Evolutionary conservation across 2,888 invertebrate species (phyloP).

Genomic region (Philaethria dido): DNA sequence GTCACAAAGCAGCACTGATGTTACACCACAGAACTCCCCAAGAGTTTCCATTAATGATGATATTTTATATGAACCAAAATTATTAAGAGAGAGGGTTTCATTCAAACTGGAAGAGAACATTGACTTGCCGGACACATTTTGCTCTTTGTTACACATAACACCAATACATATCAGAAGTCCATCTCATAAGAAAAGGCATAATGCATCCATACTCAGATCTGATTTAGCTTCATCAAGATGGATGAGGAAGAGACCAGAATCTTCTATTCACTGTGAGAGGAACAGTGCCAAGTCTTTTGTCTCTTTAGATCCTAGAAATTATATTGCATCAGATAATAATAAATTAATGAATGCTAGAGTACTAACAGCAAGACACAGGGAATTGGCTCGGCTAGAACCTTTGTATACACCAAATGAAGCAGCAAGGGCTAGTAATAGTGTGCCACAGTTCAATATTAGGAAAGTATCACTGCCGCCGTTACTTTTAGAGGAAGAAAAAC

Average conservation of each 20-base stretch:
- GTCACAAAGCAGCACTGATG: constrained; percentile 74
- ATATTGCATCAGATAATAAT: constrained; percentile 62
- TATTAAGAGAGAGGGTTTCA: constrained; percentile 50
- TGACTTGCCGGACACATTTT: constrained; percentile 67
- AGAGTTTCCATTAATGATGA: constrained; percentile 60
- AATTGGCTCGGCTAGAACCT: constrained; percentile 66
- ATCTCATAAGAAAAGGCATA: constrained; percentile 63
- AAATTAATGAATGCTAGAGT: constrained; percentile 62
- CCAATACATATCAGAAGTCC: constrained; percentile 74
- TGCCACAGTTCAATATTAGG: constrained; percentile 61
- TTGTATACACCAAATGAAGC: constrained; percentile 64
- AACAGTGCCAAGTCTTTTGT: constrained; percentile 79
- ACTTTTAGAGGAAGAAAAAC: constrained; percentile 72
- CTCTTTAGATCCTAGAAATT: constrained; percentile 71
- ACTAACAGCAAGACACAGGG: constrained; percentile 70
- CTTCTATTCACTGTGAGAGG: constrained; percentile 71
- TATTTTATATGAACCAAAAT: constrained; percentile 54
- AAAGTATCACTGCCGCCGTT: constrained; percentile 78
- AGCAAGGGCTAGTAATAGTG: constrained; percentile 53
- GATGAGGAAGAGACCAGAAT: constrained; percentile 76
- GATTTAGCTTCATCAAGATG: constrained; percentile 78
- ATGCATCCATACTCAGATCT: constrained; percentile 71
- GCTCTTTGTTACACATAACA: constrained; percentile 75
- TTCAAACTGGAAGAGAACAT: constrained; percentile 58
- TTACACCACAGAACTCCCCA: constrained; percentile 77